Conservation (phyloP, 2,797 vertebrate genomes). For the Anniella stebbinsi region DNA sequence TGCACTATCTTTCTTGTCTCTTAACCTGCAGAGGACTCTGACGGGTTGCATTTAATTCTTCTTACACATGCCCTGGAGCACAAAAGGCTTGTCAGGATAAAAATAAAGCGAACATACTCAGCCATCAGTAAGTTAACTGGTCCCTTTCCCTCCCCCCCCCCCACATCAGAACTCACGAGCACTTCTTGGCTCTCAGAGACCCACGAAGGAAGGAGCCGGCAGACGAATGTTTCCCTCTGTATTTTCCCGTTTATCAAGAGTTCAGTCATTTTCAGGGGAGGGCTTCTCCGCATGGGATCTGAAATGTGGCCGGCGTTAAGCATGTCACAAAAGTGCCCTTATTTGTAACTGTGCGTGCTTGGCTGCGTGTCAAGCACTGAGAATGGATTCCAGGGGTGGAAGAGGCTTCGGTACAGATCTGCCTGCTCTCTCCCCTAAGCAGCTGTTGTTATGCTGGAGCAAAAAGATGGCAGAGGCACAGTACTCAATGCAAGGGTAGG, state of each 20-base stretch:
- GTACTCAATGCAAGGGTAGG: neutral
- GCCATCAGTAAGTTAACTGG: constrained; percentile 66
- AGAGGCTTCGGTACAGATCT: neutral
- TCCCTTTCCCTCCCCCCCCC: too few relatives aligned
- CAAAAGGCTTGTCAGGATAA: constrained; percentile 75
- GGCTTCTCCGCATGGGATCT: neutral
- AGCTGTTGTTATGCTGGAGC: neutral
- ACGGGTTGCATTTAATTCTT: constrained; percentile 78
- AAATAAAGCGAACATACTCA: constrained; percentile 72
- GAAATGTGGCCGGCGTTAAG: neutral
- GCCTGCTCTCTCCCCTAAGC: neutral
- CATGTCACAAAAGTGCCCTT: neutral
- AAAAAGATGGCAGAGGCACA: too few relatives aligned
- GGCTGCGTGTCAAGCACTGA: neutral
- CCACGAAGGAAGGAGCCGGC: neutral
- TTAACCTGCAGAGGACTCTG: constrained; percentile 74
- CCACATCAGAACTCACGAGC: constrained; percentile 56
- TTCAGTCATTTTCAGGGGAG: neutral
- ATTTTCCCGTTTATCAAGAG: neutral
- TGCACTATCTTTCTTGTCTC: constrained; percentile 73
- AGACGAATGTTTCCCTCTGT: neutral
- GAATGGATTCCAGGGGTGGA: neutral
- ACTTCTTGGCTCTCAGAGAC: neutral
- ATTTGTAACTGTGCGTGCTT: neutral
- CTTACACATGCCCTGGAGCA: constrained; percentile 73